Percentiles rank a stretch among this genome's conserved stretches.
phyloP scores from a whole-genome alignment of 2,888 invertebrate species.

The Athetis lepigone region DNA sequence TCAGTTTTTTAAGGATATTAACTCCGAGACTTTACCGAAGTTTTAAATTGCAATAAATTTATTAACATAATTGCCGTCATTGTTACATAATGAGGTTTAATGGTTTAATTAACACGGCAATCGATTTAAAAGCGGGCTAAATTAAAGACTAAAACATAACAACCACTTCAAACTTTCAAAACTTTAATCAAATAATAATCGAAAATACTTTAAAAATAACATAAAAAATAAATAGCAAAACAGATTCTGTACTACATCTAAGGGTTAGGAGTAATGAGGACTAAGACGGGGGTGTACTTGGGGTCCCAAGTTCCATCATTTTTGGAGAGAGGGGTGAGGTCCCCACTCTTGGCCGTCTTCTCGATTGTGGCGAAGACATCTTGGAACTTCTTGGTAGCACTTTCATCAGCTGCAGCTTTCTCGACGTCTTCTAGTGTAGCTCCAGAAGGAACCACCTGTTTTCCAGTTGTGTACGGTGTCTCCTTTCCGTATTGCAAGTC shows the following conservation, averaged over 20 bases:
- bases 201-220: slow-evolving; percentile 45
- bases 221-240: slow-evolving; percentile 48
- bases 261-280: slow-evolving; percentile 77
- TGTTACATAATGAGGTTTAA: too few relatives aligned
- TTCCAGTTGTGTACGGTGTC: slow-evolving; percentile 85
- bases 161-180: slow-evolving; percentile 1
- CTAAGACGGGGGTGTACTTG: slow-evolving; percentile 80
- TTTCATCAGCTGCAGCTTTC: slow-evolving; percentile 70
- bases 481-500: slow-evolving; percentile 82
- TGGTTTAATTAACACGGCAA: too few relatives aligned
- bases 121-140: too few relatives aligned
- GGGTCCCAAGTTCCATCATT: slow-evolving; percentile 83
- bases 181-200: slow-evolving; percentile 52
- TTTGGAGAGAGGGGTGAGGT: slow-evolving; percentile 74
- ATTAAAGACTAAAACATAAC: neutral
- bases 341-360: slow-evolving; percentile 78
- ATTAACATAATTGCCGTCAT: too few relatives aligned
- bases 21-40: too few relatives aligned
- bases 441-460: slow-evolving; percentile 78
- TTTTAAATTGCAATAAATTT: too few relatives aligned
- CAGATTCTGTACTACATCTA: slow-evolving; percentile 61
- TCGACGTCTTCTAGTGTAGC: slow-evolving; percentile 77
- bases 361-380: slow-evolving; percentile 79
- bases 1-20: too few relatives aligned
- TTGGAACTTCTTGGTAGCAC: slow-evolving; percentile 75